Conservation (phyloP, 53 echinoderm and acorn worm genomes). For the Hippasteria phrygiana region DNA sequence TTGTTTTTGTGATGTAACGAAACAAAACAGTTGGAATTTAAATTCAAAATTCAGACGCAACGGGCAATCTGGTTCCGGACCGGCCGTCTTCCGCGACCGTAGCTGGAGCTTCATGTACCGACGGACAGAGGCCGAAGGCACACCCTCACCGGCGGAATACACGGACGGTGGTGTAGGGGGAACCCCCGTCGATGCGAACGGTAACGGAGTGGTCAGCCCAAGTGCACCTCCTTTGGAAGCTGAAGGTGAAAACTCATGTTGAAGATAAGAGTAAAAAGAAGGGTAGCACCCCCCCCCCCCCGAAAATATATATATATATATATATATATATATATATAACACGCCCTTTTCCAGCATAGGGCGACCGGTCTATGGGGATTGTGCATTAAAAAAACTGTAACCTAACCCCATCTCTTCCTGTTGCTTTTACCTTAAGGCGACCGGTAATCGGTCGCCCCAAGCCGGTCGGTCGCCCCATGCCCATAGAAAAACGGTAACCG, state of each 20-base stretch:
- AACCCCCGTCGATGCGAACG: neutral
- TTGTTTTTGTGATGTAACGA: too few species aligned
- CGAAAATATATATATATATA: too few species aligned
- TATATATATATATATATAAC: too few species aligned
- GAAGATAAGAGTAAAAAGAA: neutral
- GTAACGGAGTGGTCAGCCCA: neutral
- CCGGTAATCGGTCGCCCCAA: too few species aligned
- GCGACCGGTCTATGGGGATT: too few species aligned
- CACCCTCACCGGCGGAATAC: conserved; percentile 10
- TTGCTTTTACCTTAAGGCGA: too few species aligned
- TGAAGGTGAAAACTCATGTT: neutral
- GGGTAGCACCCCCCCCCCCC: neutral
- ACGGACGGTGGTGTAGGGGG: conserved; percentile 31
- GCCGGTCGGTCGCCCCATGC: too few species aligned
- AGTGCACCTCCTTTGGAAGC: conserved; percentile 1
- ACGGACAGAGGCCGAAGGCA: conserved; percentile 25
- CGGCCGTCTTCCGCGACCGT: conserved; percentile 18
- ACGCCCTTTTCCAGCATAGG: too few species aligned
- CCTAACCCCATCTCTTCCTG: too few species aligned
- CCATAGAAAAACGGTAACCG: too few species aligned
- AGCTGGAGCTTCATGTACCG: conserved; percentile 66
- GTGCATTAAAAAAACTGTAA: too few species aligned
- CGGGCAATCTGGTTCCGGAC: neutral
- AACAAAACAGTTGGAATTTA: too few species aligned
- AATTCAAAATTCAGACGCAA: neutral